A percentile compares a stretch with the other conserved stretches of the same genome.
Conservation (phyloP, 2,797 vertebrate genomes). For the Clarias laeviceps region DNA sequence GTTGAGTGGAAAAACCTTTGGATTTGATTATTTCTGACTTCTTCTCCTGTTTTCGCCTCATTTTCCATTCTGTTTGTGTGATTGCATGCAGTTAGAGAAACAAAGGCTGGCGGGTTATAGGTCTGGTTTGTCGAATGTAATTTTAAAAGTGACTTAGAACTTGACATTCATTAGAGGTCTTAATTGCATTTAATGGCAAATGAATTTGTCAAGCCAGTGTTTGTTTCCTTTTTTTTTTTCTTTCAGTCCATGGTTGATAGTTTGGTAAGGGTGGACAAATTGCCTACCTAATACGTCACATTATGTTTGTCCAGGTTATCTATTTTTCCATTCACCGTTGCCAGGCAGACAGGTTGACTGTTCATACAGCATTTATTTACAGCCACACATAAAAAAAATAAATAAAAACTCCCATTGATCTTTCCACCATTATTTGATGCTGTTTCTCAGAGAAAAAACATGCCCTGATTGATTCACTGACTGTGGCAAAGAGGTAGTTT, state of each 20-base stretch:
- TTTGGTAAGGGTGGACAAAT: not conserved
- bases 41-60: slow-evolving; percentile 20
- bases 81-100: slow-evolving; percentile 23
- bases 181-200: not conserved
- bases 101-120: not conserved
- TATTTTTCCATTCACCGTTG: not conserved
- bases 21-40: slow-evolving; percentile 35
- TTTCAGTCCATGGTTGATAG: not conserved
- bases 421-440: not conserved
- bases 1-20: slow-evolving; percentile 59
- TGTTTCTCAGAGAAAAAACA: not conserved
- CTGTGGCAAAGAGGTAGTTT: not conserved
- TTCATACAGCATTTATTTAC: not conserved
- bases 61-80: not conserved
- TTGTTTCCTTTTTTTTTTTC: not conserved
- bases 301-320: not conserved
- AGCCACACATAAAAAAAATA: not conserved
- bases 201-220: not conserved
- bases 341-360: not conserved
- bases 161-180: not conserved
- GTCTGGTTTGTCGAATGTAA: not conserved
- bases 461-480: not conserved
- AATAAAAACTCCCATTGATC: not conserved
- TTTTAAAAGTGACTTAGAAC: not conserved
- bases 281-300: not conserved